A percentile compares a stretch with the other conserved stretches of the same genome.
phyloP scores from a whole-genome alignment of 1,140 invertebrate genomes.

The Luehdorfia chinensis region DNA sequence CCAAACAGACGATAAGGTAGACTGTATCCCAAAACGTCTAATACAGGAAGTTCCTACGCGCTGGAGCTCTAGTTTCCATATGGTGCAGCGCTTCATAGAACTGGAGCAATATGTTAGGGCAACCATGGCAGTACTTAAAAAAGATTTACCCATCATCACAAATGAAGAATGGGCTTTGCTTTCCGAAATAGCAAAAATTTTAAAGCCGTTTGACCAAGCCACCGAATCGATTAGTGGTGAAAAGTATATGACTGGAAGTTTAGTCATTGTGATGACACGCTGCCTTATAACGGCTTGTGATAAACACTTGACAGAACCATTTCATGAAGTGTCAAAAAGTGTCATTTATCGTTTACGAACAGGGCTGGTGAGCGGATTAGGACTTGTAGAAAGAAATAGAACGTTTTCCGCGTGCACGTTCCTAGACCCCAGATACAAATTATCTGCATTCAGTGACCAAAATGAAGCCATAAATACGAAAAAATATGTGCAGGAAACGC shows the following conservation, averaged over 20 bases:
- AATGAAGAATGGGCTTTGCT: conserved; percentile 28
- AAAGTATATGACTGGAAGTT: conserved; percentile 32
- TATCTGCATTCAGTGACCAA: conserved; percentile 23
- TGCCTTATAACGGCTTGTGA: conserved; percentile 20
- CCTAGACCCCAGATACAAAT: conserved; percentile 36
- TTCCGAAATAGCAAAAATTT: conserved; percentile 22
- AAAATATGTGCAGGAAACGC: too few relatives aligned
- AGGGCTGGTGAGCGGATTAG: background rate
- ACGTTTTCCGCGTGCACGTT: conserved; percentile 29
- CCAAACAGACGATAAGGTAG: conserved; percentile 16
- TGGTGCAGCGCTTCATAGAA: conserved; percentile 22
- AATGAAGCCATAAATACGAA: too few relatives aligned
- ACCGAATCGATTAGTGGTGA: conserved; percentile 34
- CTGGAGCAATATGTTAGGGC: conserved; percentile 18
- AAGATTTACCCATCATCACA: conserved; percentile 11
- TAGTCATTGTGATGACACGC: conserved; percentile 23
- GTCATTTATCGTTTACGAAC: background rate
- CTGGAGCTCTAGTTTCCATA: conserved; percentile 25
- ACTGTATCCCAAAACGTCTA: conserved; percentile 24
- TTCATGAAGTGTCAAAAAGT: background rate
- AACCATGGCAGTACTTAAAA: conserved; percentile 25
- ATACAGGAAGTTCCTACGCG: conserved; percentile 27
- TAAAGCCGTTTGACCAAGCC: conserved; percentile 31
- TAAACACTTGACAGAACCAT: background rate
- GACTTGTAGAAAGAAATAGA: conserved; percentile 22